Evolutionary conservation across 1,140 invertebrate species (phyloP).

Genomic region (Microplitis demolitor): DNA sequence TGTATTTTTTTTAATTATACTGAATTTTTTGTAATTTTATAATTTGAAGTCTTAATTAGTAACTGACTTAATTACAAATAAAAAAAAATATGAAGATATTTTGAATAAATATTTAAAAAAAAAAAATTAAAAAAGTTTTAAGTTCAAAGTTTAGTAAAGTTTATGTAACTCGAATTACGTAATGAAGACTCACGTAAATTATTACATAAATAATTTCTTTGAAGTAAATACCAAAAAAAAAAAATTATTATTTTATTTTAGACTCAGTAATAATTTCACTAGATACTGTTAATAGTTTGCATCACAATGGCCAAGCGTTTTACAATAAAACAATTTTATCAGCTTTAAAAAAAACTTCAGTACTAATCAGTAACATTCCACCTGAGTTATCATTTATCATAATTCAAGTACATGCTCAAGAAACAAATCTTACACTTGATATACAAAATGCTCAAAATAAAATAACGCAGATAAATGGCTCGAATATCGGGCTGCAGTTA

Average conservation of each 20-base stretch:
- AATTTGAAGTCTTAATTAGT: too few relatives aligned
- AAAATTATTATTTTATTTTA: background rate
- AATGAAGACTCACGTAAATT: too few relatives aligned
- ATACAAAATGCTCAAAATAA: constrained; percentile 33
- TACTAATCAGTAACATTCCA: constrained; percentile 62
- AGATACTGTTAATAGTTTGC: constrained; percentile 16
- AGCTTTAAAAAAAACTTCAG: constrained; percentile 38
- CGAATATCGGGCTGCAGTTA: constrained; percentile 69
- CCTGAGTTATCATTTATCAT: constrained; percentile 65
- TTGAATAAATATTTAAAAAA: too few relatives aligned
- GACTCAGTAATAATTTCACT: constrained; percentile 25
- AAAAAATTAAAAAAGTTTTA: too few relatives aligned
- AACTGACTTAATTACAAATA: too few relatives aligned
- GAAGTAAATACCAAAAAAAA: too few relatives aligned
- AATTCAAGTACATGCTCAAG: constrained; percentile 70
- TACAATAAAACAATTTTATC: constrained; percentile 25
- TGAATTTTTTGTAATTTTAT: too few relatives aligned
- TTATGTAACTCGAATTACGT: too few relatives aligned
- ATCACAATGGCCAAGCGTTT: constrained; percentile 35
- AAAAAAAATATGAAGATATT: too few relatives aligned
- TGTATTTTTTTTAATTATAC: too few relatives aligned
- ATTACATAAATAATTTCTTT: too few relatives aligned
- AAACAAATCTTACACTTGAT: constrained; percentile 66
- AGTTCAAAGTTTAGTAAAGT: too few relatives aligned
- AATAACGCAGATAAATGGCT: constrained; percentile 58